Evolutionary conservation across 2,113 vertebrate species (phyloP).

Genomic region (Epinephelus moara): DNA sequence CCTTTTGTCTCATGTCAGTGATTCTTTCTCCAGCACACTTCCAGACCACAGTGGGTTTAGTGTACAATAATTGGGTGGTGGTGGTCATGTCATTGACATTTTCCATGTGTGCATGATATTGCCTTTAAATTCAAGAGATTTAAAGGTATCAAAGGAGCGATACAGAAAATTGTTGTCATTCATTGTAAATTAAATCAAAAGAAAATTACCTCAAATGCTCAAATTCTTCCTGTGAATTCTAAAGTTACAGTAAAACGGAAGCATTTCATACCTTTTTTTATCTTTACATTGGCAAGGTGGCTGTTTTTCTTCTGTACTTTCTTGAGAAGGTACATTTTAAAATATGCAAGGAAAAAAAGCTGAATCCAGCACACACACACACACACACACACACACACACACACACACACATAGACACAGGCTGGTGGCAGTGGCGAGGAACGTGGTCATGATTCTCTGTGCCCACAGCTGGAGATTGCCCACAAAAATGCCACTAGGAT

Average conservation of each 20-base stretch:
- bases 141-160: conserved; percentile 13
- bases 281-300: neutral
- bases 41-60: conserved; percentile 25
- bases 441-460: conserved; percentile 15
- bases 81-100: conserved; percentile 38
- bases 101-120: conserved; percentile 46
- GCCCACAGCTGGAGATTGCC: conserved; percentile 37
- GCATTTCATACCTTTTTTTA: neutral
- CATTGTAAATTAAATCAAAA: conserved; percentile 41
- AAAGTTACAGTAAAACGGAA: neutral
- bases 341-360: neutral
- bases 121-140: conserved; percentile 33
- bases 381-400: neutral
- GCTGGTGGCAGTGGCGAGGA: conserved; percentile 4
- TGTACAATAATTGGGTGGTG: conserved; percentile 3
- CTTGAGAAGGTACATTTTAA: neutral
- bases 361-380: neutral
- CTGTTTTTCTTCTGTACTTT: neutral
- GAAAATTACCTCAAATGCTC: conserved; percentile 25
- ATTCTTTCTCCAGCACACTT: conserved; percentile 35
- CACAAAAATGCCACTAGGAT: conserved; percentile 48
- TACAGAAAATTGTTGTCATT: conserved; percentile 4
- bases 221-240: conserved; percentile 33
- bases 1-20: conserved; percentile 35
- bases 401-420: neutral